phyloP scores from a whole-genome alignment of 2,888 invertebrate genomes.

The Incurvaria masculella region DNA sequence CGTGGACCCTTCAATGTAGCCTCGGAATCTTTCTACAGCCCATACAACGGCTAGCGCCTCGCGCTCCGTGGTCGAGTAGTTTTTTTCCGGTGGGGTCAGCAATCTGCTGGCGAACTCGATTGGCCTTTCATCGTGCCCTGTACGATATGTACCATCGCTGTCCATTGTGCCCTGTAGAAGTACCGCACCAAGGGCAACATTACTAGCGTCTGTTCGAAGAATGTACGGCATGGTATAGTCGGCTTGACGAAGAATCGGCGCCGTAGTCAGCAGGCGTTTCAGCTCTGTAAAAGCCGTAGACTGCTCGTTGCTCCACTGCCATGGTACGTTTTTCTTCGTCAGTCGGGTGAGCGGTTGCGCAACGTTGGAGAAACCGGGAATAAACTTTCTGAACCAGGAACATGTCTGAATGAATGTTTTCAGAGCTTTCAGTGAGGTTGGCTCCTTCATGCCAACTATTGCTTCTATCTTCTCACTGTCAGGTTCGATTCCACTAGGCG shows the following conservation, averaged over 20 bases:
- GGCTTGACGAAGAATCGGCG: constrained; percentile 15
- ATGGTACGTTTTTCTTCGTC: constrained; percentile 14
- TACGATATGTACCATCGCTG: too few relatives aligned
- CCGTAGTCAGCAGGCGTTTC: constrained; percentile 11
- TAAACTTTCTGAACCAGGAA: constrained; percentile 14
- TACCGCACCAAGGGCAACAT: constrained; percentile 11
- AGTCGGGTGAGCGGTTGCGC: constrained; percentile 13
- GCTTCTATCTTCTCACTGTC: neutral
- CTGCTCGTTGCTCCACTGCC: constrained; percentile 11
- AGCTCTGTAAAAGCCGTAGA: constrained; percentile 10
- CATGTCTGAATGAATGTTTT: constrained; percentile 16
- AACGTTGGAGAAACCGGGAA: constrained; percentile 2
- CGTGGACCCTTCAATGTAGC: constrained; percentile 29
- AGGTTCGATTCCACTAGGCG: neutral
- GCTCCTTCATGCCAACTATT: neutral
- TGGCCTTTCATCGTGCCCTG: constrained; percentile 8
- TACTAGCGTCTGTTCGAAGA: constrained; percentile 20
- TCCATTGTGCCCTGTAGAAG: constrained; percentile 3
- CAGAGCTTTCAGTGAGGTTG: neutral
- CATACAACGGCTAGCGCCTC: constrained; percentile 23
- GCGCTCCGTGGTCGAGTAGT: constrained; percentile 27
- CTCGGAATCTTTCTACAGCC: constrained; percentile 3
- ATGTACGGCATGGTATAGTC: constrained; percentile 9
- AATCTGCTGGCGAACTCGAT: constrained; percentile 21
- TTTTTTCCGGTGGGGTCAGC: constrained; percentile 21